Base-by-base conservation (phyloP, 2,888 invertebrate genomes). In the Aphrophora alni region DNA sequence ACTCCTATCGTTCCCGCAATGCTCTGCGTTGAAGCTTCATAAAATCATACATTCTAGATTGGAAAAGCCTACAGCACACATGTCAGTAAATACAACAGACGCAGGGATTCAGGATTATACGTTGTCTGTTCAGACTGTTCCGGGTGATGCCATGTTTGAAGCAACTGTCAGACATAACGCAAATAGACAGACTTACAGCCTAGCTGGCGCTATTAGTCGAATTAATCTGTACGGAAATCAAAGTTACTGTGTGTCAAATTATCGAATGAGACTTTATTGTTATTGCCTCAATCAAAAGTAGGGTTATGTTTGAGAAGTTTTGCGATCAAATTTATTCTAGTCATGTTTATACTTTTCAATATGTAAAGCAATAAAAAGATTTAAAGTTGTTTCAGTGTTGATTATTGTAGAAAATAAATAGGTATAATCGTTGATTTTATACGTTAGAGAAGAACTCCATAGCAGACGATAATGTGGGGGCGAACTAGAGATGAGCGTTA, bases 221-320 rank as follows among this genome's bases (percentile, higher is more conserved):
- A 90, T 95, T 77, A 95, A 95, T 88, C 89, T 94, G 59, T 95
- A 96, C 86, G 95, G 95, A n/a, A 91, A 92, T 77, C 95, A 95
- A 88, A 95, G 95, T 88, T 91, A 90, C 84, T 96, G 96, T 87
- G 91, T 95, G 73, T 91, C 93, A 82, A 92, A 95, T 86, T 93
- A 92, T 86, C 91, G 92, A 85, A 89, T 95, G 82, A 94, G 95
- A 87, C 90, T 95, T 82, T 95, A 95, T 87, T 95, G 95, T 88
- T 95, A 92, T 87, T 95, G 95, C 86, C 21, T 3, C 1, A 59
- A 59, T 59, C 44, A 17, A 44, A 44, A 17, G 14, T 44, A 12
- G 12, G 44, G 14, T n/a, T n/a, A n/a, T n/a, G n/a, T n/a, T n/a
- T n/a, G n/a, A n/a, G n/a, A n/a, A n/a, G n/a, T n/a, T n/a, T n/a